Evolutionary conservation across 2,797 vertebrate species (phyloP).

Genomic region (Tarsius wallacei): DNA sequence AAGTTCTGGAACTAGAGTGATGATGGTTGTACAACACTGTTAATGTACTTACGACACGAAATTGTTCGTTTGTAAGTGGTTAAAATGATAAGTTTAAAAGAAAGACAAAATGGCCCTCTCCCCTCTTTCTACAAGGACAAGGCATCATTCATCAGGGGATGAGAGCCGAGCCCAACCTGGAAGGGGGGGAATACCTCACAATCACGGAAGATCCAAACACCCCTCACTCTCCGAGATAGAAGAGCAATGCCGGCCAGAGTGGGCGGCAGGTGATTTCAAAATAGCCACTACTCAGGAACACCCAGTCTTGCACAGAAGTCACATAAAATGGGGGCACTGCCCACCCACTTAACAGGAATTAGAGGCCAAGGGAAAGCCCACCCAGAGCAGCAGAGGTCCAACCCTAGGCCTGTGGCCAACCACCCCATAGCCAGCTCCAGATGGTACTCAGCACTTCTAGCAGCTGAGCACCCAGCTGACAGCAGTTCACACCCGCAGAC

Average conservation of each 20-base stretch:
- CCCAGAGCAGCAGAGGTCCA: background rate
- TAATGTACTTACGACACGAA: background rate
- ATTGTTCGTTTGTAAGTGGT: background rate
- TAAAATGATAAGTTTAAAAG: background rate
- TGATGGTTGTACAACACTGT: background rate
- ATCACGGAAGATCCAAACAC: background rate
- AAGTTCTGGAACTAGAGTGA: background rate
- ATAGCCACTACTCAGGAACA: background rate
- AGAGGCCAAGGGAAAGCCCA: fast-evolving
- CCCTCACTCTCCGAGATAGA: background rate
- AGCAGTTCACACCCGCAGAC: background rate
- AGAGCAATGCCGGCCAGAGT: background rate
- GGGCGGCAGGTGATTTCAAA: background rate
- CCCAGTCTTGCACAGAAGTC: background rate
- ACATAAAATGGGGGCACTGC: background rate
- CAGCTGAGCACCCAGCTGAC: background rate
- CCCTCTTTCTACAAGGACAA: conserved; percentile 5
- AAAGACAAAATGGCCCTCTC: background rate
- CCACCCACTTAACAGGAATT: background rate
- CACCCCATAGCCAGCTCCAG: no score
- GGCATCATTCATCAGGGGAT: background rate
- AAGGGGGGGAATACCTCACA: background rate
- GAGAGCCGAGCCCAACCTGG: background rate
- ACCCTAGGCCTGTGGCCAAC: background rate
- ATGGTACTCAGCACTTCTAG: background rate